Base-by-base conservation (phyloP, 2,888 invertebrate genomes). In the Chrysina gloriosa region DNA sequence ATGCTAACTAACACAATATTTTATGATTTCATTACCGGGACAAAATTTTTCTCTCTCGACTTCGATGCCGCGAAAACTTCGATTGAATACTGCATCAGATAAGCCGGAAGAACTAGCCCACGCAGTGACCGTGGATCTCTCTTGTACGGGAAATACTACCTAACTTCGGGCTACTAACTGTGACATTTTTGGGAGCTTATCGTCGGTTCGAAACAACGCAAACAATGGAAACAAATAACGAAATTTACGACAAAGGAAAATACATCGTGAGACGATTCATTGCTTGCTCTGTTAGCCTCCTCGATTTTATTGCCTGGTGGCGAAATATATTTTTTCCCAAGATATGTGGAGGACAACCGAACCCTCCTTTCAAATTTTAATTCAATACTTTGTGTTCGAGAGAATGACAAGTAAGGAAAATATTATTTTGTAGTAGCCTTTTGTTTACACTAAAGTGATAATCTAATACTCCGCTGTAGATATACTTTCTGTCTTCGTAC, bases 141-240 rank as follows among this genome's bases (percentile, higher is more conserved):
- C 31, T 19, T 6, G 7, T 27, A 1, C 42, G 19, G 6, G 58
- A 42, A 16, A 39, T 58, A 58, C 2, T n/a, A n/a, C 16, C 27
- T 11, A 23, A 27, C 25, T 50, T 25, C 27, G 11, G 5, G n/a
- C 27, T 27, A 16, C 2, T 27, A 14, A 25, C 19, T 16, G 3
- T 25, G 5, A 31, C 29, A 16, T 31, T 16, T 54, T 34, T 54
- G 34, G 54, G 34, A 11, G 14, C 34, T 54, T 54, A 31, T 54
- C 54, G 19, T 29, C 42, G 21, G 27, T 56, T 61, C n/a, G n/a
- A 11, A 27, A 29, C 4, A 42, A 11, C 23, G 42, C 27, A 27
- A 42, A 61, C 42, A 42, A 19, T 42, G 58, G 42, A 42, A 61
- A 27, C 42, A 42, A 6, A 45, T 61, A 61, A 42, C 36, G 42